Evolutionary conservation across 1,140 invertebrate species (phyloP).

Genomic region (Amyelois transitella): DNA sequence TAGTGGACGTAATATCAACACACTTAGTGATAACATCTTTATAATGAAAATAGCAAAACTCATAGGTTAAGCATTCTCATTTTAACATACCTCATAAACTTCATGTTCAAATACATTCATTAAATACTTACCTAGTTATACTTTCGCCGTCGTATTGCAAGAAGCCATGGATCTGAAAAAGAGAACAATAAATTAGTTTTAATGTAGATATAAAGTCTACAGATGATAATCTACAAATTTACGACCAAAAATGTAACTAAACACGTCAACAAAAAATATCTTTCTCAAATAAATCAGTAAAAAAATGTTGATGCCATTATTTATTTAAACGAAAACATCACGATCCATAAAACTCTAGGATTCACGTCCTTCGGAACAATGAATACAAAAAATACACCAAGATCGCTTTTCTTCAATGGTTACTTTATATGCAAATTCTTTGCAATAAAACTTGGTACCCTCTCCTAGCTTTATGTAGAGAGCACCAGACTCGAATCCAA

Average conservation of each 20-base stretch:
- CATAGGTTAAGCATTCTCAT: too few relatives aligned
- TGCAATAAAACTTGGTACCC: slow-evolving; percentile 70
- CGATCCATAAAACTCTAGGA: slow-evolving; percentile 55
- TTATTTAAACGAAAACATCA: slow-evolving; percentile 66
- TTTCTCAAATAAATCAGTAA: slow-evolving; percentile 58
- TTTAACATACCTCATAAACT: too few relatives aligned
- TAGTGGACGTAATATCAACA: too few relatives aligned
- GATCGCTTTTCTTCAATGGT: slow-evolving; percentile 73
- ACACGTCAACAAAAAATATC: slow-evolving; percentile 23
- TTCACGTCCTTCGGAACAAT: slow-evolving; percentile 60
- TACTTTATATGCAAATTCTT: slow-evolving; percentile 74
- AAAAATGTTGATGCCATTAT: slow-evolving; percentile 64
- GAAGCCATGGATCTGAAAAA: slow-evolving; percentile 38
- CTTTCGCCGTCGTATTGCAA: slow-evolving; percentile 5
- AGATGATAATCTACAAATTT: slow-evolving; percentile 19
- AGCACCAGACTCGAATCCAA: slow-evolving; percentile 62
- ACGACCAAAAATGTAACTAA: slow-evolving; percentile 31
- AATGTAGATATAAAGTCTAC: neutral
- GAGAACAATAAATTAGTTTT: slow-evolving; percentile 14
- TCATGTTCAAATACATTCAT: neutral
- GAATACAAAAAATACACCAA: slow-evolving; percentile 67
- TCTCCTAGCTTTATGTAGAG: slow-evolving; percentile 62
- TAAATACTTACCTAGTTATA: neutral
- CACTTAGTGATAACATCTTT: too few relatives aligned
- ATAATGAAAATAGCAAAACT: too few relatives aligned